phyloP scores from a whole-genome alignment of 1,140 invertebrate species.

The Papilio machaon region DNA sequence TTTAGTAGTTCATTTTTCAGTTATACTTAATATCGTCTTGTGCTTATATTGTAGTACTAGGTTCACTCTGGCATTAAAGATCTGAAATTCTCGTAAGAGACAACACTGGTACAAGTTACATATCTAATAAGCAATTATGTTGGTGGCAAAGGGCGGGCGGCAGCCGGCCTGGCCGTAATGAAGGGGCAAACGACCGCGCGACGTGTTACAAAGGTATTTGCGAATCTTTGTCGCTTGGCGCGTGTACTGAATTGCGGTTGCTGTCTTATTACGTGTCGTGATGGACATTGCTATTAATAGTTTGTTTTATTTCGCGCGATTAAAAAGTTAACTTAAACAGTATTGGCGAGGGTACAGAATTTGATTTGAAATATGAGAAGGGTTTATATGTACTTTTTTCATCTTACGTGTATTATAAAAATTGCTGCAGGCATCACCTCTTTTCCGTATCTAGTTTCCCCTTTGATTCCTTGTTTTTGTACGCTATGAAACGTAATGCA shows the following conservation, averaged over 20 bases:
- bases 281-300: constrained; percentile 24
- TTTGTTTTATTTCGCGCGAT: not conserved
- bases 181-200: constrained; percentile 50
- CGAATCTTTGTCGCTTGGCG: constrained; percentile 50
- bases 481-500: constrained; percentile 47
- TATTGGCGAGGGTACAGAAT: too few species aligned
- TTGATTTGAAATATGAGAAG: too few species aligned
- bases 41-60: not conserved
- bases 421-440: too few species aligned
- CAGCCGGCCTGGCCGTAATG: constrained; percentile 51
- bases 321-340: too few species aligned
- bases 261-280: constrained; percentile 49
- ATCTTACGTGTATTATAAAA: too few species aligned
- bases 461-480: not conserved
- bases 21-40: not conserved
- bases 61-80: not conserved
- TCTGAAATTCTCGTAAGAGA: constrained; percentile 4
- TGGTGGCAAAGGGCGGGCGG: constrained; percentile 33
- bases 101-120: constrained; percentile 34
- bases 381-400: too few species aligned
- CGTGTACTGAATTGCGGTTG: constrained; percentile 57
- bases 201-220: constrained; percentile 49
- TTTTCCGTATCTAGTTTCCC: not conserved
- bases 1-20: not conserved
- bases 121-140: constrained; percentile 59